Conservation (phyloP, 2,888 invertebrate genomes). For the Neoaliturus tenellus region DNA sequence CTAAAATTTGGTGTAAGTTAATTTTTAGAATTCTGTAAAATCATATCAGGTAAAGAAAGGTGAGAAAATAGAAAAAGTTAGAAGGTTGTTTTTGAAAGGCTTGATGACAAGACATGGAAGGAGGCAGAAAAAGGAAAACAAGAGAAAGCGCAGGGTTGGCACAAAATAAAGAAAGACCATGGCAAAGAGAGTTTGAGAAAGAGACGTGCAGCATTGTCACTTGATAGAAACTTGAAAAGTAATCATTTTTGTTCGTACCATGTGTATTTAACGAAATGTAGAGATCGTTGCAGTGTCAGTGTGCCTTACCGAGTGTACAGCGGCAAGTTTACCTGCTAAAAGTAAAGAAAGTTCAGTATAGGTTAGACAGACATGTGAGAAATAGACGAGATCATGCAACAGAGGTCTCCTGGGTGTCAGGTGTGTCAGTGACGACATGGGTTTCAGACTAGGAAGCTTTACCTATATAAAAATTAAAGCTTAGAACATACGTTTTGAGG, state of each 20-base stretch:
- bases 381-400: not conserved
- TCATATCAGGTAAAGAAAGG: not conserved
- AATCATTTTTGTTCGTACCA: constrained; percentile 40
- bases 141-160: constrained; percentile 38
- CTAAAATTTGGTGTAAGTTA: no score
- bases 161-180: constrained; percentile 42
- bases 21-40: no score
- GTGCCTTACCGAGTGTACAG: constrained; percentile 35
- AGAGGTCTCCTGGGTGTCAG: not conserved
- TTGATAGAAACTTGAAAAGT: constrained; percentile 36
- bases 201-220: constrained; percentile 40
- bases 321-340: constrained; percentile 50
- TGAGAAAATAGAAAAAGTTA: constrained; percentile 13
- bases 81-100: not conserved
- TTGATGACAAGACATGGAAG: constrained; percentile 34
- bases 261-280: constrained; percentile 31
- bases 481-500: no score
- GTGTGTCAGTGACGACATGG: no score
- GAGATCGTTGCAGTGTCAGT: constrained; percentile 29
- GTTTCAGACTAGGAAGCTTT: no score
- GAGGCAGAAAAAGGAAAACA: constrained; percentile 15
- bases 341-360: constrained; percentile 45
- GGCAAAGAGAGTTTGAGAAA: constrained; percentile 29
- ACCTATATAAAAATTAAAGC: no score
- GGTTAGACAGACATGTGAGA: constrained; percentile 23